These are phyloP conservation scores for Phrynosoma platyrhinos DNA, from an alignment of 2,113 vertebrate genomes.

Conservation along the genomic window DNA sequence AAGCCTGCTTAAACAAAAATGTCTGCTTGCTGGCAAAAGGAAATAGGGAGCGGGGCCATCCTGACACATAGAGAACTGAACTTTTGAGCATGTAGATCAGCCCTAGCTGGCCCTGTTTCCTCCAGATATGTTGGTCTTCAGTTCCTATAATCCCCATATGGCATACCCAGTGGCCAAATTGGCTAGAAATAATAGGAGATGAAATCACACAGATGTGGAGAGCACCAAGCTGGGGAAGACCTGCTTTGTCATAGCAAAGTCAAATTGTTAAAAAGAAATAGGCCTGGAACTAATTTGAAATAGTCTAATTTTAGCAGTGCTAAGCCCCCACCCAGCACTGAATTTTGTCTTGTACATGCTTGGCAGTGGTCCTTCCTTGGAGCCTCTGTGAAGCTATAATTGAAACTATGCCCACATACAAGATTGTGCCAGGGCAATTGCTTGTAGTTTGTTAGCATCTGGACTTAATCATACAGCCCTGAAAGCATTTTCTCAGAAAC, in stretches of 20 bases:
- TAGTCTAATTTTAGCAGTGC: background rate
- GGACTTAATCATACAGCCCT: constrained; percentile 48
- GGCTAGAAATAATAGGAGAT: background rate
- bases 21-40: too few species aligned
- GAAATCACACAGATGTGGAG: background rate
- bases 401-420: background rate
- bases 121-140: background rate
- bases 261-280: background rate
- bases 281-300: background rate
- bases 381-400: background rate
- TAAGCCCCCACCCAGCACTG: background rate
- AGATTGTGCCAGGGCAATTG: background rate
- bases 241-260: background rate
- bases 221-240: background rate
- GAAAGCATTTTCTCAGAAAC: constrained; percentile 35
- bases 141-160: background rate
- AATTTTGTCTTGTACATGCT: rapidly evolving
- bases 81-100: background rate
- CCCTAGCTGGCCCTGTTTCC: background rate
- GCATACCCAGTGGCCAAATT: background rate
- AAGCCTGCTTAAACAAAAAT: too few species aligned
- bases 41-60: too few species aligned
- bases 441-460: constrained; percentile 35
- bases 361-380: background rate
- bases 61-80: background rate